These are phyloP conservation scores for Sprattus sprattus DNA, from an alignment of 2,113 vertebrate genomes.

Conservation along the genomic window DNA sequence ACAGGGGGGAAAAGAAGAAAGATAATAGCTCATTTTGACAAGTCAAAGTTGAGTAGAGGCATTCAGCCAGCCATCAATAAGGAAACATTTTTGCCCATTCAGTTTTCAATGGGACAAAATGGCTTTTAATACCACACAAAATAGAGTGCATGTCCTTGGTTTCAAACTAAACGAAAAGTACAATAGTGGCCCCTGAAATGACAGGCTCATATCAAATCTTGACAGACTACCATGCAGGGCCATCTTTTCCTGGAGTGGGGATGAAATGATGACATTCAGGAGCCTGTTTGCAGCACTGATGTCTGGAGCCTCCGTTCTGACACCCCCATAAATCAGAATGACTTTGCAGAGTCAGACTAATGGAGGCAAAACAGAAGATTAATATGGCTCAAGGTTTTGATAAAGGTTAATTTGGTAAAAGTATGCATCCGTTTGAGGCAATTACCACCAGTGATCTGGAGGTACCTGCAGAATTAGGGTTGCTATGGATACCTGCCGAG, in stretches of 20 bases:
- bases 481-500: conserved; percentile 68
- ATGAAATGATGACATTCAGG: conserved; percentile 55
- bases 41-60: neutral
- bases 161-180: conserved; percentile 18
- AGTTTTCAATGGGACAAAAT: neutral
- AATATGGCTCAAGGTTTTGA: conserved; percentile 70
- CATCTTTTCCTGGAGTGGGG: conserved; percentile 39
- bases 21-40: neutral
- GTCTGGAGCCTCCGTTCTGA: conserved; percentile 56
- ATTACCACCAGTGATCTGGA: conserved; percentile 65
- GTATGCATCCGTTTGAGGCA: conserved; percentile 75
- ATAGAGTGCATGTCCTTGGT: conserved; percentile 2
- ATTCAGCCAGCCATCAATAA: conserved; percentile 14
- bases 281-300: conserved; percentile 48
- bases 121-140: neutral
- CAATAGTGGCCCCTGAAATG: conserved; percentile 36
- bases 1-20: neutral
- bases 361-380: conserved; percentile 71
- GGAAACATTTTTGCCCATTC: neutral
- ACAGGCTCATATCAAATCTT: conserved; percentile 39
- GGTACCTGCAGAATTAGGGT: conserved; percentile 68
- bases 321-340: conserved; percentile 61
- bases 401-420: conserved; percentile 79
- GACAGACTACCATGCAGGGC: conserved; percentile 38
- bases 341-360: conserved; percentile 60